Evolutionary conservation across 2,113 vertebrate species (phyloP), one percentile per base, ranked within the genome.

Genomic region (Poecile atricapillus): DNA sequence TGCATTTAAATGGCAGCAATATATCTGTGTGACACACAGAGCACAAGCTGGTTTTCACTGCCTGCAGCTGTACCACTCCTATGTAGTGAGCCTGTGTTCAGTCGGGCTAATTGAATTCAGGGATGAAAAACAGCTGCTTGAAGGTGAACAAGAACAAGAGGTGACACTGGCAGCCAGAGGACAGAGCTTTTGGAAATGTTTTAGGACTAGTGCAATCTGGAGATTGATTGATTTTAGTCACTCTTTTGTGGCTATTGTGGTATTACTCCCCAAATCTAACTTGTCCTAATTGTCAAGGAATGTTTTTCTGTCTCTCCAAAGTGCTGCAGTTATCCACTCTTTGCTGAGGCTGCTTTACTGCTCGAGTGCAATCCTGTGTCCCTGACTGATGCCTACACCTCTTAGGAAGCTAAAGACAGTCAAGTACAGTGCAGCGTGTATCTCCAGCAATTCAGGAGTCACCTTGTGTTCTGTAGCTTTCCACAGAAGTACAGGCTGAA

Each of bases 101-200:
- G 23, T 50, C 39, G 19, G 12, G 59, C 6, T 0, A 60, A 65
- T 16, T 80, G 55, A 91, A 91, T 80, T 74, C 7, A 37, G 10
- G 30, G 71, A 90, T 93, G 55, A 70, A 87, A 76, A 95, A 14
- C 82, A 96, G 82, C 78, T 93, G 90, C 71, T 70, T 93, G 75
- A 74, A 90, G 50, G 55, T 91, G 77, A 95, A 73, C 13, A 55
- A 89, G 64, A 94, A 52, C 19, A 84, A 85, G 68, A 88, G 31
- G 52, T 70, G 63, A 79, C 5, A 9, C 39, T 78, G 55, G 35
- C 68, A 86, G 49, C 33, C 79, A 77, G 39, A 59, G 20, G 47
- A 95, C 39, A 89, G 28, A 37, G 30, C 53, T 83, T 87, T 83
- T 77, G 47, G 56, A 92, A 88, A 9, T 52, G 19, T 67, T 94